A percentile compares a stretch with the other conserved stretches of the same genome.
phyloP scores from a whole-genome alignment of 2,797 vertebrate genomes.

The Tenualosa thibaudeaui region DNA sequence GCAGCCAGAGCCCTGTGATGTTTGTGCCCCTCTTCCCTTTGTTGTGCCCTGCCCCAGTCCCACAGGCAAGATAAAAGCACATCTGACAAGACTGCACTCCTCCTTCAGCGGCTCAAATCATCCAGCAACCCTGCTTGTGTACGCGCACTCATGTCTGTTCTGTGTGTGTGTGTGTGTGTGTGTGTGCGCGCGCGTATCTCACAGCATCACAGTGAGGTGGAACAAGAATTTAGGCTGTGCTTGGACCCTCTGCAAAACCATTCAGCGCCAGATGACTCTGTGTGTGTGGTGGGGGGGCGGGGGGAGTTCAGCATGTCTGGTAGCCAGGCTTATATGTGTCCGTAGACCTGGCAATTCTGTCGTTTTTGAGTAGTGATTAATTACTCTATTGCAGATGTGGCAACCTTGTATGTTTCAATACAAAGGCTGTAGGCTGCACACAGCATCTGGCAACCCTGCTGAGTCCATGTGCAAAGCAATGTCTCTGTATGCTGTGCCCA shows the following conservation, averaged over 20 bases:
- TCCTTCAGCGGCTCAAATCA: background rate
- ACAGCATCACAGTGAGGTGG: no score
- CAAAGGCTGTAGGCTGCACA: background rate
- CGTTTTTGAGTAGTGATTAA: no score
- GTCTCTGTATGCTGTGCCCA: constrained; percentile 1
- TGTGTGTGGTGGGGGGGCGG: no score
- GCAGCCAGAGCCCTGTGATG: background rate
- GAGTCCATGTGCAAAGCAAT: background rate
- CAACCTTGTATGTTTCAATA: background rate
- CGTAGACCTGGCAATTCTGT: no score
- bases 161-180: constrained; percentile 36
- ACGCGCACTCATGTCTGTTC: constrained; percentile 40
- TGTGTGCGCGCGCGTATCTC: background rate
- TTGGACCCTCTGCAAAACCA: no score
- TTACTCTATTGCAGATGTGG: background rate
- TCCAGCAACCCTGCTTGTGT: background rate
- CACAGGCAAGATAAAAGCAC: background rate
- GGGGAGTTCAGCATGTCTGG: no score
- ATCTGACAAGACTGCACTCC: background rate
- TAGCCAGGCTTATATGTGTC: no score
- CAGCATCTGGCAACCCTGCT: background rate
- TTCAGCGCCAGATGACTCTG: no score
- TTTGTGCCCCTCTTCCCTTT: background rate
- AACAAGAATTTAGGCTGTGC: no score
- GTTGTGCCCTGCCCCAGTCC: background rate